phyloP scores from a whole-genome alignment of 2,113 vertebrate species.

The Alaudala cheleensis region DNA sequence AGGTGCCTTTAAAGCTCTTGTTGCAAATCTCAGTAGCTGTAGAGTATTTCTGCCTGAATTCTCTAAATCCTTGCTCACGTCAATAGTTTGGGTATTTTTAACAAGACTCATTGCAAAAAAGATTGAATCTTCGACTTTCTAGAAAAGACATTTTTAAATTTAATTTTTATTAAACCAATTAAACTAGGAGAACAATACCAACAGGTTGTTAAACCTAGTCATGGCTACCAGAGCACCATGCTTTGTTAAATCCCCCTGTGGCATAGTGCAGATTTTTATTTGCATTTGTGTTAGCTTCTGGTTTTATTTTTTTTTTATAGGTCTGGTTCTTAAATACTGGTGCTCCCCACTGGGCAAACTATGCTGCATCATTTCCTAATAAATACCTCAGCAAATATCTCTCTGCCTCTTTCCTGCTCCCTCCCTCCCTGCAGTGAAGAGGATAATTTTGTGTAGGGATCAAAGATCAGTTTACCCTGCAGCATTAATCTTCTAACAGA shows the following conservation, averaged over 20 bases:
- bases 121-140: not conserved
- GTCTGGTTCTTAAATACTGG: not conserved
- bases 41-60: not conserved
- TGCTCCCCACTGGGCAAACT: not conserved
- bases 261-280: not conserved
- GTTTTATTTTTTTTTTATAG: not conserved
- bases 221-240: not conserved
- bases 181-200: not conserved
- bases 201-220: not conserved
- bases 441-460: conserved; percentile 36
- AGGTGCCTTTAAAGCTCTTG: not conserved
- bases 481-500: conserved; percentile 1
- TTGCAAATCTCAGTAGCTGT: accelerated
- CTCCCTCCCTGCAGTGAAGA: not conserved
- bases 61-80: not conserved
- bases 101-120: not conserved
- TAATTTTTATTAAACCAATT: not conserved
- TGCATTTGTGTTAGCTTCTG: not conserved
- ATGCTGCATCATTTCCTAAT: not conserved
- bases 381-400: not conserved
- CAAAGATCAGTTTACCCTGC: conserved; percentile 27
- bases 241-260: not conserved
- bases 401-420: not conserved
- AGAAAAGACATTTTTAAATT: not conserved
- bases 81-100: not conserved